Conservation (phyloP, 2,888 invertebrate genomes). For the Cephonodes hylas region DNA sequence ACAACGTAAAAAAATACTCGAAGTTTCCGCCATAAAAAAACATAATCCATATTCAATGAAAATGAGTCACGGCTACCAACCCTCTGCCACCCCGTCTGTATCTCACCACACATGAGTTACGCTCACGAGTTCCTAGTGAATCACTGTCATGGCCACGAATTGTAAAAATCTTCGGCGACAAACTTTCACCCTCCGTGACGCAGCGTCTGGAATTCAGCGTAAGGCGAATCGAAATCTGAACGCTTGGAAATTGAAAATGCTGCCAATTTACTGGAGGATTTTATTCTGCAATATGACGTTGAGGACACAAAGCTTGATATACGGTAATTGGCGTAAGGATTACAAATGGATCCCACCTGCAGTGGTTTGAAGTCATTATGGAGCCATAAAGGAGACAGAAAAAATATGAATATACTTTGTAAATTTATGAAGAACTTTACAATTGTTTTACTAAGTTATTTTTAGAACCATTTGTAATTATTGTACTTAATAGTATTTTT, state of each 20-base stretch:
- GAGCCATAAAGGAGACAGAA: background rate
- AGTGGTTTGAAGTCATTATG: background rate
- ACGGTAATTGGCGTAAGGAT: background rate
- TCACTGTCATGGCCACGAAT: conserved; percentile 26
- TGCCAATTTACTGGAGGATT: background rate
- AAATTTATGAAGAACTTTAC: too few relatives aligned
- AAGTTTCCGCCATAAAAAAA: background rate
- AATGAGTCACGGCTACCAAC: background rate
- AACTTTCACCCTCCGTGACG: background rate
- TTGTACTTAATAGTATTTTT: too few relatives aligned
- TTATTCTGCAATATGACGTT: background rate
- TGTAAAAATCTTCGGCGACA: conserved; percentile 4
- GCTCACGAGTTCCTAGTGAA: conserved; percentile 28
- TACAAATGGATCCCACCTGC: background rate
- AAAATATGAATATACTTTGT: too few relatives aligned
- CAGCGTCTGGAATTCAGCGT: background rate
- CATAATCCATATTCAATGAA: background rate
- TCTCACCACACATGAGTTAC: conserved; percentile 36
- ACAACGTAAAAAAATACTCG: too few relatives aligned
- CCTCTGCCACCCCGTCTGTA: conserved; percentile 18
- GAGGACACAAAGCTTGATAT: background rate
- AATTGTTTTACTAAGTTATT: too few relatives aligned
- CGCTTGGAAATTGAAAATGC: background rate
- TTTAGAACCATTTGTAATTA: too few relatives aligned
- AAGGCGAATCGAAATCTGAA: background rate